Base-by-base conservation (phyloP, 2,888 invertebrate species). In the Temnothorax ravouxi region DNA sequence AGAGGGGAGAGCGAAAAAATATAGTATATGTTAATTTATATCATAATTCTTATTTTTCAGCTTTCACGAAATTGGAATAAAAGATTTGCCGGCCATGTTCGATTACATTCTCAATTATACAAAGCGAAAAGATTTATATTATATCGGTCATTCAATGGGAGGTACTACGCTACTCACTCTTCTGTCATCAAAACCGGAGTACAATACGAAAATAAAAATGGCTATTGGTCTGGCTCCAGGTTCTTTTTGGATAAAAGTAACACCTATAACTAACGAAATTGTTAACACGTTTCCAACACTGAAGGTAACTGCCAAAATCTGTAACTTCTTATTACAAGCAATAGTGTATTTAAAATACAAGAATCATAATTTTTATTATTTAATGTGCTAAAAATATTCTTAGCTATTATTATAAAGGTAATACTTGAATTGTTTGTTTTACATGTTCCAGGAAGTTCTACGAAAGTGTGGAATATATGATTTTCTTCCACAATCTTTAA, bases 191-290 rank as follows among this genome's bases (percentile, higher is more conserved):
- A 29, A 29, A 50, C 83, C 83, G 0, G 61, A 83, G 25, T 83
- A 83, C 2, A 75, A 83, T 25, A 38, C 9, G 18, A 83, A 75
- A 9, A 59, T 83, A 38, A 67, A 59, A 44, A 2, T 67, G 3
- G 59, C 50, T 13, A 38, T 76, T 21, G 50, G 34, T 11, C 15
- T 83, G 11, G 75, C 67, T 25, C 83, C 83, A 15, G 38, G n/a
- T 75, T 69, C 61, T 38, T 38, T 50, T n/a, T 69, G 50, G 69
- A 50, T 15, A 0, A 15, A 59, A 59, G 1, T 59, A 13, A 9
- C 59, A n/a, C 59, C 59, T 44, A 47, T 29, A 74, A 29, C 47
- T 13, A n/a, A 2, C 5, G 5, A 5, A 41, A 1, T 72, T 25
- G 0, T 15, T 44, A 18, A 56, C 2, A 25, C 0, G 3, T 4